Evolutionary conservation across 2,888 invertebrate genomes (phyloP).

Genomic region (Stenichneumon culpator): DNA sequence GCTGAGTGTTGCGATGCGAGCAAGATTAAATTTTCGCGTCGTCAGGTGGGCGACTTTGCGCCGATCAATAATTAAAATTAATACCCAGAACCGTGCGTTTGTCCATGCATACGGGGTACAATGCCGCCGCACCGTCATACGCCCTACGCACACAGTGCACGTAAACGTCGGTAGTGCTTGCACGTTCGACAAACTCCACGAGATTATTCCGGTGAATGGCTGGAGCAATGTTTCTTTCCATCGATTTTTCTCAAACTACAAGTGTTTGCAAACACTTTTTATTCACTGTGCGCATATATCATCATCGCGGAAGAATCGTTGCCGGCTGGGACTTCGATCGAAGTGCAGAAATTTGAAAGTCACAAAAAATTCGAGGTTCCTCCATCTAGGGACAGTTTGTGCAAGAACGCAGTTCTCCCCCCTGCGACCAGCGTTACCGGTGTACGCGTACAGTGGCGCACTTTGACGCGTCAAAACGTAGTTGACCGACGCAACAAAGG

Average conservation of each 20-base stretch:
- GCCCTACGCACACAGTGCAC: not conserved
- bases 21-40: conserved; percentile 57
- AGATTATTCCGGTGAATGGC: conserved; percentile 15
- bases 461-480: not conserved
- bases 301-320: too few relatives aligned
- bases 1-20: conserved; percentile 25
- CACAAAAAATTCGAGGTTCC: not conserved
- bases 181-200: conserved; percentile 32
- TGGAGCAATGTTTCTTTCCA: not conserved
- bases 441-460: not conserved
- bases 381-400: not conserved
- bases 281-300: too few relatives aligned
- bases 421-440: not conserved
- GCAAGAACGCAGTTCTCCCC: not conserved
- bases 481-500: not conserved
- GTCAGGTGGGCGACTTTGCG: conserved; percentile 51
- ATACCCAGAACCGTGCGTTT: conserved; percentile 42
- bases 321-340: too few relatives aligned
- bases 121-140: not conserved
- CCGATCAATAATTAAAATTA: conserved; percentile 68
- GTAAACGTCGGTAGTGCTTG: not conserved
- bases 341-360: too few relatives aligned
- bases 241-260: too few relatives aligned
- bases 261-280: too few relatives aligned
- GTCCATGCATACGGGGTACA: conserved; percentile 35